These are phyloP conservation scores for Dysidea cf. avara DNA, from an alignment of 37 sponge, comb jelly and placozoan species.

Conservation along the genomic window DNA sequence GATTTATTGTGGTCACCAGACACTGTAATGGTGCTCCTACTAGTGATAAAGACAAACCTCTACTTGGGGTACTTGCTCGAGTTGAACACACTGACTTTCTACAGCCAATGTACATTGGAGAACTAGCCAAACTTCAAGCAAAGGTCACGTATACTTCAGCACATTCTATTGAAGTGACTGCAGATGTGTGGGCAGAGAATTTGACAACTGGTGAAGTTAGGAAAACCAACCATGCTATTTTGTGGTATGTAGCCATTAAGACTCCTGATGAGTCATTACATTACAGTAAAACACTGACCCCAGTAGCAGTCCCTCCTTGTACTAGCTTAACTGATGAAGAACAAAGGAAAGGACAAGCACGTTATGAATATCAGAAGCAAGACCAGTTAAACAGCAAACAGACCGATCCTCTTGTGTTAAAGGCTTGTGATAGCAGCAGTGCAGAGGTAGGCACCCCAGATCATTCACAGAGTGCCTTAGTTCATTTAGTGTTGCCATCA, in stretches of 20 bases:
- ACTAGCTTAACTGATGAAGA: slow-evolving; percentile 24
- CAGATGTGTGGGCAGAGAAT: slow-evolving; percentile 58
- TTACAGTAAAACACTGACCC: background rate
- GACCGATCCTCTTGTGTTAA: too few relatives aligned
- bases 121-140: slow-evolving; percentile 39
- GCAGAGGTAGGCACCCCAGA: slow-evolving; percentile 3
- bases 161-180: slow-evolving; percentile 53
- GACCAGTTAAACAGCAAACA: too few relatives aligned
- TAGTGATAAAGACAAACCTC: slow-evolving; percentile 11
- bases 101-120: slow-evolving; percentile 62
- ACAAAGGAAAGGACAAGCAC: slow-evolving; percentile 3
- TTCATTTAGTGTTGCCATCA: slow-evolving; percentile 35
- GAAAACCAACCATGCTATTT: slow-evolving; percentile 41
- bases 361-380: slow-evolving; percentile 39
- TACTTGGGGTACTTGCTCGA: slow-evolving; percentile 37
- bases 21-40: too few relatives aligned
- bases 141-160: slow-evolving; percentile 39
- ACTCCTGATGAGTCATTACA: background rate
- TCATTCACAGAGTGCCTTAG: slow-evolving; percentile 17
- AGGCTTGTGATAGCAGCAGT: too few relatives aligned
- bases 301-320: slow-evolving; percentile 30
- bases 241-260: slow-evolving; percentile 72
- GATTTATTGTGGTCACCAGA: slow-evolving; percentile 41
- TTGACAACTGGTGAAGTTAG: slow-evolving; percentile 11
- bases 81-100: slow-evolving; percentile 68